Evolutionary conservation across 1,140 invertebrate species (phyloP), one percentile per base, ranked within the genome.

Genomic region (Ceratitis capitata): DNA sequence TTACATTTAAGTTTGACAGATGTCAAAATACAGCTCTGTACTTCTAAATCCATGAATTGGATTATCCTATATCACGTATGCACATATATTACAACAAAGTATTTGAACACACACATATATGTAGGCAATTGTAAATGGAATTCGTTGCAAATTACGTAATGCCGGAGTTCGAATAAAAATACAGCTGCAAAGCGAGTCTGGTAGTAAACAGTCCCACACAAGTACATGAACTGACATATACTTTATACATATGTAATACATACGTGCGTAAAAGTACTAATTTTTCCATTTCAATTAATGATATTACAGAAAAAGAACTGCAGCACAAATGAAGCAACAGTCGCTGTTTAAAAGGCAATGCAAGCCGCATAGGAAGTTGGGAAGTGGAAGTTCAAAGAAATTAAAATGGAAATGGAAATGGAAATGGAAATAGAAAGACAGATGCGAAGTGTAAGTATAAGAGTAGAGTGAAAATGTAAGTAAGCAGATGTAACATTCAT

Each of bases 101-200:
- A 74, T 74, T 29, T 74, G 35, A 3, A 12, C n/a, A 10, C 19
- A 35, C 6, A 69, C 23, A 32, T 32, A 69, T 19, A 5, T 26
- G 56, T 7, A 23, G 7, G 10, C 14, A n/a, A 0, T 69, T 6
- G 35, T 19, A 69, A 74, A 42, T 74, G 35, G 39, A 45, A 29
- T 78, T 42, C 69, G 45, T 47, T 78, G 64, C 35, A 78, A 47
- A 39, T 78, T 78, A 32, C 69, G 69, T 78, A 78, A 78, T 78
- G 7, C n/a, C n/a, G n/a, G n/a, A n/a, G 56, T n/a, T 23, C 69
- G 35, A 19, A 23, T 45, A 45, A 29, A 45, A n/a, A 45, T 45
- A 16, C 69, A 78, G 56, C 56, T 61, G 56, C 23, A 53, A 53
- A 19, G 56, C 56, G n/a, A n/a, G 56, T 61, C 56, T 45, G 35